Evolutionary conservation across 2,113 vertebrate species (phyloP).

Genomic region (Loxodonta africana): DNA sequence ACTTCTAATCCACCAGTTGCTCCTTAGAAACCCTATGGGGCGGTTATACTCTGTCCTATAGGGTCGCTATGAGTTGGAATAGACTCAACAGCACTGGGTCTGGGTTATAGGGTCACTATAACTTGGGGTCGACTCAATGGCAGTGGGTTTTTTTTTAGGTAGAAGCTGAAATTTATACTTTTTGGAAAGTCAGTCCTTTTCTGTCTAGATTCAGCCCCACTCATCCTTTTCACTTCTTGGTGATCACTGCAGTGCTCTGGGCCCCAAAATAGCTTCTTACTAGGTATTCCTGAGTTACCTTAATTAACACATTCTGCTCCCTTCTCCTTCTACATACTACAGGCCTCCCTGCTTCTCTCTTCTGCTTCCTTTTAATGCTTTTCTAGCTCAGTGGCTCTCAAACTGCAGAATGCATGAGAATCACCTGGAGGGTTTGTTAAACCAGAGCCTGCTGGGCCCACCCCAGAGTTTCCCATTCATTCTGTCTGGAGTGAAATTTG

Average conservation of each 20-base stretch:
- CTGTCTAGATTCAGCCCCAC: not conserved
- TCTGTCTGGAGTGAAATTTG: no score
- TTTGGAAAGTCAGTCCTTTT: not conserved
- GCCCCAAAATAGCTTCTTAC: no score
- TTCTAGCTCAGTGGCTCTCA: not conserved
- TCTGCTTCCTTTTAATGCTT: not conserved
- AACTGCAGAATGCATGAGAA: not conserved
- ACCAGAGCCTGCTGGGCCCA: no score
- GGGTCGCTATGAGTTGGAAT: no score
- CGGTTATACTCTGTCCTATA: no score
- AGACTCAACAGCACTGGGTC: no score
- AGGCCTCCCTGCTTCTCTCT: not conserved
- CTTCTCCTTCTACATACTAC: accelerated
- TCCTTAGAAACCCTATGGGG: no score
- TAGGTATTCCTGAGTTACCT: not conserved
- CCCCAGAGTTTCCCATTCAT: not conserved
- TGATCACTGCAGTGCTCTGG: no score
- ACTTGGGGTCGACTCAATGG: no score
- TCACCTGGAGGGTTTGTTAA: no score
- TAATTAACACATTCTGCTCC: not conserved
- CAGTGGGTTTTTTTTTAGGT: not conserved
- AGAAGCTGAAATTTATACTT: not conserved
- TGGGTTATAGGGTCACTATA: no score
- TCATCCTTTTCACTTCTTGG: not conserved
- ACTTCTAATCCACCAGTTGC: no score